Conservation (phyloP, 2,888 invertebrate genomes). For the Hofmannophila pseudospretella region DNA sequence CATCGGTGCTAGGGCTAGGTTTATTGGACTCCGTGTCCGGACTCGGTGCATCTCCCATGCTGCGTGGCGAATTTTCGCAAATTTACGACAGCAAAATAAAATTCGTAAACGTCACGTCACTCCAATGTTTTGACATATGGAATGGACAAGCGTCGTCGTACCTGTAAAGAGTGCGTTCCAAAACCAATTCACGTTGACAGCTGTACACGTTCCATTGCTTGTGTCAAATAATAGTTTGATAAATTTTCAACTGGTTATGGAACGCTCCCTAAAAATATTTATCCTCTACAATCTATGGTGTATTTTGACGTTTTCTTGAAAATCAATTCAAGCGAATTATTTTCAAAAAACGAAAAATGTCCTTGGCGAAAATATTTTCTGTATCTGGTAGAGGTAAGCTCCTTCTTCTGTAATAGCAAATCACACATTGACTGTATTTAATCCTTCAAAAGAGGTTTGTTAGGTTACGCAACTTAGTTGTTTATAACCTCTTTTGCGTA, state of each 20-base stretch:
- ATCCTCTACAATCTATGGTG: not conserved
- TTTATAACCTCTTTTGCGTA: slow-evolving; percentile 53
- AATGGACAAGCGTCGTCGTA: too few species aligned
- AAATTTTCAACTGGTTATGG: too few species aligned
- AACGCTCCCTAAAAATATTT: too few species aligned
- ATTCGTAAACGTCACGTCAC: slow-evolving; percentile 71
- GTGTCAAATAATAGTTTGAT: too few species aligned
- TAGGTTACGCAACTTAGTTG: slow-evolving; percentile 59
- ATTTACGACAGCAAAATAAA: slow-evolving; percentile 57
- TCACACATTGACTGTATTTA: not conserved
- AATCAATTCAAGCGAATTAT: slow-evolving; percentile 1
- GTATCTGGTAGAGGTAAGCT: slow-evolving; percentile 58
- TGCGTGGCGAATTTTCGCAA: slow-evolving; percentile 64
- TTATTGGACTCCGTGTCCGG: slow-evolving; percentile 53
- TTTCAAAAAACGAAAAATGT: slow-evolving; percentile 42
- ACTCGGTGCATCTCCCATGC: slow-evolving; percentile 66
- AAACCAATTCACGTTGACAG: too few species aligned
- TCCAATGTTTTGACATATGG: slow-evolving; percentile 59
- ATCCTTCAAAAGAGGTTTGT: slow-evolving; percentile 5
- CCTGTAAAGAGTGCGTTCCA: too few species aligned
- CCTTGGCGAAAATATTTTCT: slow-evolving; percentile 74
- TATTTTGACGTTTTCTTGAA: slow-evolving; percentile 4
- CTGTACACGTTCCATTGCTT: too few species aligned
- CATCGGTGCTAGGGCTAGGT: slow-evolving; percentile 42
- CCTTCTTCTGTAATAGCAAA: slow-evolving; percentile 1